Evolutionary conservation across 2,113 vertebrate species (phyloP), one percentile per base, ranked within the genome.

Genomic region (Calonectris borealis): DNA sequence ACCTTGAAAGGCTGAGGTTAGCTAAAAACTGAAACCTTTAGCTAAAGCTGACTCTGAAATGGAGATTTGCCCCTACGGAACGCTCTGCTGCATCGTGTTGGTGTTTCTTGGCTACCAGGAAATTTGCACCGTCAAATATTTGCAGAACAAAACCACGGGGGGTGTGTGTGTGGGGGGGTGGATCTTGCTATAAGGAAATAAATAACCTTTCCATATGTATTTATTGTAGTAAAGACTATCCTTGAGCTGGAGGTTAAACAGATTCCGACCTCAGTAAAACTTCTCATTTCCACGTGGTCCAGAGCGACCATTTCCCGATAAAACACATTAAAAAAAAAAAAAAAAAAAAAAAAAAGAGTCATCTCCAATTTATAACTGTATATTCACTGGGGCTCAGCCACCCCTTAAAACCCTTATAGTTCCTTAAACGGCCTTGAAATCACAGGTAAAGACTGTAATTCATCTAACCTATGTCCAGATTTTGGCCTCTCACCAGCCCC

Each of bases 51-150:
- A 10, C 54, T 31, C 34, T 16, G 57, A 48, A 87, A 61, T 18
- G 26, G 66, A 22, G 81, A 6, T 26, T 51, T 38, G 38, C 19
- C 40, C 42, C 15, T 8, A 7, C 10, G 2, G 1, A 52, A 16
- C 0, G 5, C 48, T 86, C 55, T 34, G 54, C 44, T 3, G 6
- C 6, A 3, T 44, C 16, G 1, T 2, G 38, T 27, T 49, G 52
- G 24, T 25, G 48, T 84, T 83, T 62, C 91, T 72, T 24, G 42
- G n/a, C 88, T 86, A 93, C 81, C 87, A 84, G 94, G 91, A 96
- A 93, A 91, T 76, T 16, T 55, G 60, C 64, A 20, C 32, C 6
- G 3, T 57, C 57, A 91, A 95, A 96, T 95, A 94, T 94, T 95
- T 96, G 78, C 89, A 46, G 81, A 96, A 49, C 2, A 9, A 82